A percentile compares a stretch with the other conserved stretches of the same genome.
Conservation (phyloP, 2,113 vertebrate species). For the Prunella himalayana region DNA sequence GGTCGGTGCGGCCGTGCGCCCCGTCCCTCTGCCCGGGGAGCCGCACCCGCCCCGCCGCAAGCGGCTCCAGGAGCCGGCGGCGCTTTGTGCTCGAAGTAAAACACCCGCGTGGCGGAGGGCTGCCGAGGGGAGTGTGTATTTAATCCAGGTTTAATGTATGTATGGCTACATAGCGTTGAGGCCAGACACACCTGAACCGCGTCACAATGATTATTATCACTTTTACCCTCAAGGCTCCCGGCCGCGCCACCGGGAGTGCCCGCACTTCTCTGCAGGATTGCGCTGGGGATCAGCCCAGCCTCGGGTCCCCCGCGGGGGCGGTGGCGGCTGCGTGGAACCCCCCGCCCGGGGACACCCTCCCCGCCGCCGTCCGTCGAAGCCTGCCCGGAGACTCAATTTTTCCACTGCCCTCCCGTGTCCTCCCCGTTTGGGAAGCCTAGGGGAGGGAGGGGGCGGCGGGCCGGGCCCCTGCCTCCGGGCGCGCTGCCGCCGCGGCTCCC, state of each 20-base stretch:
- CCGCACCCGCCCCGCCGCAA: not conserved
- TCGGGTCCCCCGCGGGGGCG: not conserved
- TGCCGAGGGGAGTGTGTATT: not conserved
- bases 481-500: constrained; percentile 64
- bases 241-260: not conserved
- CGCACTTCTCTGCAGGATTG: no score
- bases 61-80: not conserved
- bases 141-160: not conserved
- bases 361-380: not conserved
- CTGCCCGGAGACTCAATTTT: not conserved
- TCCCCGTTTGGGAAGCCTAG: constrained; percentile 7
- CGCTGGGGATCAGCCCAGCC: not conserved
- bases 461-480: constrained; percentile 35
- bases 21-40: not conserved
- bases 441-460: not conserved
- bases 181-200: not conserved
- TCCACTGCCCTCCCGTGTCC: not conserved
- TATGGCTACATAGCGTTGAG: not conserved
- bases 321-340: not conserved
- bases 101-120: not conserved
- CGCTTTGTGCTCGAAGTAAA: not conserved
- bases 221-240: not conserved
- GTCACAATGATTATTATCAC: not conserved
- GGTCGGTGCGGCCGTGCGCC: not conserved
- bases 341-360: not conserved